These are phyloP conservation scores for Synanceia verrucosa DNA, from an alignment of 2,797 vertebrate species.

Conservation along the genomic window DNA sequence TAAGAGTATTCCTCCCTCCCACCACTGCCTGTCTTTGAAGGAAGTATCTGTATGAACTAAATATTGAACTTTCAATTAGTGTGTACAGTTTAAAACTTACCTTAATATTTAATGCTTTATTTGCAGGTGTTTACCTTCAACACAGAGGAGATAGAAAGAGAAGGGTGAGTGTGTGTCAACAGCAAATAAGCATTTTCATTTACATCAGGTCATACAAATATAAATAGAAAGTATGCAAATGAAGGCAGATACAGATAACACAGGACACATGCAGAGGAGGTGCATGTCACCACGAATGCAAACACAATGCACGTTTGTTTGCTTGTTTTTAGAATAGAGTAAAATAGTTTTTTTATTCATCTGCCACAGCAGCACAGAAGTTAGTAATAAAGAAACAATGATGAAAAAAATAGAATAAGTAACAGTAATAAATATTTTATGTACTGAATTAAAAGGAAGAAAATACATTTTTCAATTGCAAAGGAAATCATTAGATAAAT, in stretches of 20 bases:
- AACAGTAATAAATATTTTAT: too few species aligned
- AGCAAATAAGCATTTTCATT: slow-evolving; percentile 28
- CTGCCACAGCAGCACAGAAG: too few species aligned
- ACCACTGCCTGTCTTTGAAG: not conserved
- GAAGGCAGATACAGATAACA: not conserved
- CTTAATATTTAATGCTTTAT: not conserved
- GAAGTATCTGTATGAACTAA: not conserved
- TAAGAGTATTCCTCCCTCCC: not conserved
- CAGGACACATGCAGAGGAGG: not conserved
- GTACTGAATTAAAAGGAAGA: too few species aligned
- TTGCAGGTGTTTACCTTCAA: slow-evolving; percentile 91
- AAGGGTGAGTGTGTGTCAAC: slow-evolving; percentile 87
- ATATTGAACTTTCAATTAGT: not conserved
- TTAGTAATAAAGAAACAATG: too few species aligned
- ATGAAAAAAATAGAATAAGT: too few species aligned
- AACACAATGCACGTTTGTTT: not conserved
- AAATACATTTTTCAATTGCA: too few species aligned
- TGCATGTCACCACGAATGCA: slow-evolving; percentile 2
- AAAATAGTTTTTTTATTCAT: too few species aligned
- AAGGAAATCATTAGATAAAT: too few species aligned
- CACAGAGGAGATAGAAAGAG: slow-evolving; percentile 92
- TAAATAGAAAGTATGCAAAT: slow-evolving; percentile 42
- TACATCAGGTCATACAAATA: slow-evolving; percentile 36
- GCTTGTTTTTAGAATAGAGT: too few species aligned
- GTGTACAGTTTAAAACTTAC: not conserved